Evolutionary conservation across 2,113 vertebrate species (phyloP).

Genomic region (Emydocephalus ijimae): DNA sequence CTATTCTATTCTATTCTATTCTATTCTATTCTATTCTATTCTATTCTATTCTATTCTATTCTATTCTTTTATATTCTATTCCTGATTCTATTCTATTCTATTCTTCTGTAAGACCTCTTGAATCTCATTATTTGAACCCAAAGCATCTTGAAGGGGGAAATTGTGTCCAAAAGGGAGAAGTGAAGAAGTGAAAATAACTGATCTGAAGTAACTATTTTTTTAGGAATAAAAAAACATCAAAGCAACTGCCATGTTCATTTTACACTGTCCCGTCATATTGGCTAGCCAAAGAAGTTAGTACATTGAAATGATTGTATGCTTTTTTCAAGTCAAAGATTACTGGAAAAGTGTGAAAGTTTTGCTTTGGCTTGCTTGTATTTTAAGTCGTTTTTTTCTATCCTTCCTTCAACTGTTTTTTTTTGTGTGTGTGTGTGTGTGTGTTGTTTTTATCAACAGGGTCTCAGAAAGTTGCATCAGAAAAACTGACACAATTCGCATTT

Average conservation of each 20-base stretch:
- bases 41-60: too few species aligned
- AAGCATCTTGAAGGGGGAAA: background rate
- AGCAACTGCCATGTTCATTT: background rate
- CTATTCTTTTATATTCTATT: too few species aligned
- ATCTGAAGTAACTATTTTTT: background rate
- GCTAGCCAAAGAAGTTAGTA: background rate
- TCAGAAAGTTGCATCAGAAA: background rate
- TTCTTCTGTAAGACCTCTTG: background rate
- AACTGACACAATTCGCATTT: background rate
- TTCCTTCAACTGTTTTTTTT: background rate
- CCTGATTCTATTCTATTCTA: too few species aligned
- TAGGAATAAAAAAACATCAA: background rate
- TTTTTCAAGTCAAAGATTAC: conserved; percentile 12
- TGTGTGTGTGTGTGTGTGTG: too few species aligned
- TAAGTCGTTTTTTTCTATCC: background rate
- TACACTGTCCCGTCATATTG: background rate
- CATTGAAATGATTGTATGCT: conserved; percentile 42
- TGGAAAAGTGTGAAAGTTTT: conserved; percentile 2
- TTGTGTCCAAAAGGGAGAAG: background rate
- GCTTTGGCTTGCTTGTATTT: background rate
- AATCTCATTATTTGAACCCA: background rate
- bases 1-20: too few species aligned
- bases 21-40: too few species aligned
- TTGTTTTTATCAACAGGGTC: background rate
- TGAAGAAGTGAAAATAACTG: background rate